Evolutionary conservation across 2,113 vertebrate species (phyloP).

Genomic region (Apteryx owenii): DNA sequence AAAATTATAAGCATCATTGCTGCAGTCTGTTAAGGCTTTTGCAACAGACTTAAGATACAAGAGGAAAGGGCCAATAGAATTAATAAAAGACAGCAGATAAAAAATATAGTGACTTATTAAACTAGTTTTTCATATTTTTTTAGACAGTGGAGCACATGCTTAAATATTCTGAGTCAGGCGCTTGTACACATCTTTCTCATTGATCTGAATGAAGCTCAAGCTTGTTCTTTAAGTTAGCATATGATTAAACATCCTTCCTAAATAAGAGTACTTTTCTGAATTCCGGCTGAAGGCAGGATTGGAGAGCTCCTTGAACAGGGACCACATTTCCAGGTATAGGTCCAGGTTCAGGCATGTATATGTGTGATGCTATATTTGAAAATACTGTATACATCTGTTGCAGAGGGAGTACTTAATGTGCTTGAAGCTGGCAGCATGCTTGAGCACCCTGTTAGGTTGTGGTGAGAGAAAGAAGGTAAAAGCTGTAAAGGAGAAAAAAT

Average conservation of each 20-base stretch:
- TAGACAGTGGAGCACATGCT: not conserved
- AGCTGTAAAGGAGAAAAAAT: constrained; percentile 38
- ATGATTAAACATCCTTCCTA: not conserved
- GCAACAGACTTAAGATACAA: not conserved
- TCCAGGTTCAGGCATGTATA: not conserved
- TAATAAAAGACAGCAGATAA: not conserved
- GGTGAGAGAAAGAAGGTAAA: constrained; percentile 11
- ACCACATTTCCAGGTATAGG: constrained; percentile 1
- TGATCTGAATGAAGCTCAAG: not conserved
- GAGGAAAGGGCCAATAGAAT: not conserved
- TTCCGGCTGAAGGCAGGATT: not conserved
- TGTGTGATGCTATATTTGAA: constrained; percentile 25
- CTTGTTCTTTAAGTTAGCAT: not conserved
- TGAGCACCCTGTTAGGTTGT: constrained; percentile 20
- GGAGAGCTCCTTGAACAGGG: not conserved
- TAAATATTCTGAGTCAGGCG: not conserved
- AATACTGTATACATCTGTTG: not conserved
- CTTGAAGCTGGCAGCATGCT: constrained; percentile 42
- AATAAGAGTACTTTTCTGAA: not conserved
- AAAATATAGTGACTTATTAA: not conserved
- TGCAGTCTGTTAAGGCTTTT: constrained; percentile 22
- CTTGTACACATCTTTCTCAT: not conserved
- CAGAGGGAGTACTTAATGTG: constrained; percentile 27
- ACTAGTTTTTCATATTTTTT: not conserved
- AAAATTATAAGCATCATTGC: not conserved